These are phyloP conservation scores for Palythoa heliodiscus DNA, from an alignment of 92 coral and sea anemone genomes.

Conservation along the genomic window DNA sequence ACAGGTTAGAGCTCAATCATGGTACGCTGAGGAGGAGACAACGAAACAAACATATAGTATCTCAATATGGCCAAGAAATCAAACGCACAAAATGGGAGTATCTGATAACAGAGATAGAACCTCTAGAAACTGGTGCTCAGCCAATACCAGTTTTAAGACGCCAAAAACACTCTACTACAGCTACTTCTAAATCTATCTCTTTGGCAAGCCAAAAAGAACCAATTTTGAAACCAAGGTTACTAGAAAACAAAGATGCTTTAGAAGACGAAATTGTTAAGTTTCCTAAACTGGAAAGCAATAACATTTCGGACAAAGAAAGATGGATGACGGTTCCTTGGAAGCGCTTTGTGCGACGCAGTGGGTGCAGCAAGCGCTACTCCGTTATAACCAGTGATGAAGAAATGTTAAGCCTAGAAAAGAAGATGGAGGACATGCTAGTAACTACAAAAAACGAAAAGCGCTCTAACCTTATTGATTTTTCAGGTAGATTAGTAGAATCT, in stretches of 20 bases:
- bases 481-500: not conserved
- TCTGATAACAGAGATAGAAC: not conserved
- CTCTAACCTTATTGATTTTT: not conserved
- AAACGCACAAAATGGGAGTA: not conserved
- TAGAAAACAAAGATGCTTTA: not conserved
- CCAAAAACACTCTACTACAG: not conserved
- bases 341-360: not conserved
- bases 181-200: not conserved
- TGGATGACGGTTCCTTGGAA: not conserved
- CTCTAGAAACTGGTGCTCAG: not conserved
- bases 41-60: not conserved
- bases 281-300: not conserved
- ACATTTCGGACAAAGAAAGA: not conserved
- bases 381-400: conserved; percentile 17
- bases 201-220: not conserved
- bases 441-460: conserved; percentile 5
- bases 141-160: not conserved
- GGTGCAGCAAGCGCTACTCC: not conserved
- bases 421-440: conserved; percentile 2
- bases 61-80: not conserved
- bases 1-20: not conserved
- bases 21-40: not conserved
- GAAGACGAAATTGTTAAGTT: not conserved
- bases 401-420: conserved; percentile 11
- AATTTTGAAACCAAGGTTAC: not conserved